A percentile compares a stretch with the other conserved stretches of the same genome.
phyloP scores from a whole-genome alignment of 1,140 invertebrate genomes.

The Anastrepha obliqua region DNA sequence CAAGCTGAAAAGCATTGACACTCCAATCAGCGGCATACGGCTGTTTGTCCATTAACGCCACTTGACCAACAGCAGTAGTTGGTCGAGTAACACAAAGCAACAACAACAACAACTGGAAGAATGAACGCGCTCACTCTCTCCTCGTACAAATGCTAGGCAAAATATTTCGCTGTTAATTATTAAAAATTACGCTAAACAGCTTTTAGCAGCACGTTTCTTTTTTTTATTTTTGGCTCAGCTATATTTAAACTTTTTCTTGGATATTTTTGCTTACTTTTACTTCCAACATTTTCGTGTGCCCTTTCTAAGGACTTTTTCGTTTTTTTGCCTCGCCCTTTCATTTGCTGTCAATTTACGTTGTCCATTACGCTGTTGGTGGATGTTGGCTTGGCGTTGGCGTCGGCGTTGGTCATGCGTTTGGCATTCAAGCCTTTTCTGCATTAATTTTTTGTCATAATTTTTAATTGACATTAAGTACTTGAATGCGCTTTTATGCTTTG shows the following conservation, averaged over 20 bases:
- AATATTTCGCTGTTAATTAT: slow-evolving; percentile 47
- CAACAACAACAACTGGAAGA: neutral
- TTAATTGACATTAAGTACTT: slow-evolving; percentile 56
- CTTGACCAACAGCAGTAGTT: slow-evolving; percentile 22
- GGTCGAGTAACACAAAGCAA: neutral
- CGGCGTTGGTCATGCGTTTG: neutral
- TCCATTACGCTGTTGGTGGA: neutral
- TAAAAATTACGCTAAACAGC: slow-evolving; percentile 43
- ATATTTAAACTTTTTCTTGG: neutral
- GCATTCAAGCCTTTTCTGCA: neutral
- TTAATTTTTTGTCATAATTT: slow-evolving; percentile 55
- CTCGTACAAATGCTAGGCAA: neutral
- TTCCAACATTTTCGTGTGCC: neutral
- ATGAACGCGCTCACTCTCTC: neutral
- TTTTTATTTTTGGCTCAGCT: neutral
- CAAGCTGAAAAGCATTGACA: slow-evolving; percentile 32
- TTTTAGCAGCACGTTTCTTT: neutral
- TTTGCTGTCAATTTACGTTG: neutral
- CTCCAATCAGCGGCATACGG: neutral
- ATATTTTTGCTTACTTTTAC: neutral
- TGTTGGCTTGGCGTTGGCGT: neutral
- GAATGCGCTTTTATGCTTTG: slow-evolving; percentile 46
- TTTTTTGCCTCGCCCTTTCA: neutral
- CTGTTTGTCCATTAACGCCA: slow-evolving; percentile 9
- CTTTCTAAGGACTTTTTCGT: neutral